phyloP scores from a whole-genome alignment of 1,140 invertebrate species.

The Myzus persicae region DNA sequence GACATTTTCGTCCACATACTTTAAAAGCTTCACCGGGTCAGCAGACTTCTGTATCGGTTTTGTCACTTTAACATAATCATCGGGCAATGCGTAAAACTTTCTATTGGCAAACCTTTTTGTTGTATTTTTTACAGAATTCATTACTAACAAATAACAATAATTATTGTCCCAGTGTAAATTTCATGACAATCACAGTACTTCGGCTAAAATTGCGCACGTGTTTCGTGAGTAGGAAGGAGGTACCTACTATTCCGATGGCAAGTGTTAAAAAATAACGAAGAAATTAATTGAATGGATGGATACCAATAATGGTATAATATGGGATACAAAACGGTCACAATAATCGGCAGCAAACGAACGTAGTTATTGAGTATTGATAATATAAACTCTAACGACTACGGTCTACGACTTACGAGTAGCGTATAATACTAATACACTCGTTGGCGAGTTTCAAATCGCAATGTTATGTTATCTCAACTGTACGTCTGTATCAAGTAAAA shows the following conservation, averaged over 20 bases:
- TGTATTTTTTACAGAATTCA: slow-evolving; percentile 50
- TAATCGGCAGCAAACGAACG: not conserved
- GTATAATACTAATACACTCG: not conserved
- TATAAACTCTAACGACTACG: not conserved
- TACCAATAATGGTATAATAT: too few relatives aligned
- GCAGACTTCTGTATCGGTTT: slow-evolving; percentile 68
- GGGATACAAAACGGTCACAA: not conserved
- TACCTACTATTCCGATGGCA: not conserved
- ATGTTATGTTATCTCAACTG: slow-evolving; percentile 27
- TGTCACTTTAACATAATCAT: slow-evolving; percentile 64
- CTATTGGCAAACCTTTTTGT: slow-evolving; percentile 66
- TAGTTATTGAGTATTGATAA: not conserved
- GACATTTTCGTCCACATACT: slow-evolving; percentile 81
- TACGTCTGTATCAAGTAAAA: not conserved
- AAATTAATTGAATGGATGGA: not conserved
- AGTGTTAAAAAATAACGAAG: not conserved
- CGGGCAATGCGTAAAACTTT: slow-evolving; percentile 67
- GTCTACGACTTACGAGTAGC: not conserved
- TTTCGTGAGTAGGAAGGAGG: not conserved
- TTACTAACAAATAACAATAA: not conserved
- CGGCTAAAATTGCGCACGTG: not conserved
- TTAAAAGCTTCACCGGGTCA: slow-evolving; percentile 74
- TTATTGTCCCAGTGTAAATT: not conserved
- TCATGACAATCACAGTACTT: slow-evolving; percentile 15
- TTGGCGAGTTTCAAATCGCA: slow-evolving; percentile 8